Base-by-base conservation (phyloP, 2,888 invertebrate genomes). In the Loripinus fragilis region DNA sequence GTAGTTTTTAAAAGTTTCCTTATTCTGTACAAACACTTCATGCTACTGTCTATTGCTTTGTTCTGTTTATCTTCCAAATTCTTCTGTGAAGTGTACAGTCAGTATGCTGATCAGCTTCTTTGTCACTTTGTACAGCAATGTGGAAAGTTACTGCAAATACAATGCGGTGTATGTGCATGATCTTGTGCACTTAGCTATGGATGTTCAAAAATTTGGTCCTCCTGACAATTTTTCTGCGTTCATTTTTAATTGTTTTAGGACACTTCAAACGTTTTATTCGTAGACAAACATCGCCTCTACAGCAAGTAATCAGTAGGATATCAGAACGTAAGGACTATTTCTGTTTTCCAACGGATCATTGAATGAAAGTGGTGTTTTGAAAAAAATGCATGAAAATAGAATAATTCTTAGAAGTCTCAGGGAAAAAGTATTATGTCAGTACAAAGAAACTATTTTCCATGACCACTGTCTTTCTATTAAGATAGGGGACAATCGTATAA, bases 221-320 rank as follows among this genome's bases (percentile, higher is more conserved):
- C 83, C 93, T 38, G 88, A 90, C 55, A 83, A 84, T 66, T 90
- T 91, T 78, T 91, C 87, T 69, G 86, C 91, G 23, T 93, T 93
- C 85, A 85, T 88, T 10, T 93, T 91, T 88, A 93, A 93, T 84
- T 71, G 86, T 86, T 55, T 76, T 93, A 67, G 88, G 86, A 70
- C 72, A 67, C n/a, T 17, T 90, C 12, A 83, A 78, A 67, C n/a
- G 72, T 8, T 17, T 78, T 2, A 64, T 81, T 41, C 41, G 76
- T 23, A 76, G 71, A 67, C 78, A 78, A 45, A 65, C 15, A 30
- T 76, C 55, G 15, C 73, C 81, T 7, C 42, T 78, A 5, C 78
- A 77, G 41, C 78, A 78, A 41, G 71, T 81, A 0, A 78, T 78
- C 0, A 48, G 81, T 35, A 78, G 72, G 35, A 12, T 75, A 2